Percentiles rank a stretch among this genome's conserved stretches.
Evolutionary conservation across 2,113 vertebrate genomes (phyloP).

Genomic region (Notarius quadriscutis): DNA sequence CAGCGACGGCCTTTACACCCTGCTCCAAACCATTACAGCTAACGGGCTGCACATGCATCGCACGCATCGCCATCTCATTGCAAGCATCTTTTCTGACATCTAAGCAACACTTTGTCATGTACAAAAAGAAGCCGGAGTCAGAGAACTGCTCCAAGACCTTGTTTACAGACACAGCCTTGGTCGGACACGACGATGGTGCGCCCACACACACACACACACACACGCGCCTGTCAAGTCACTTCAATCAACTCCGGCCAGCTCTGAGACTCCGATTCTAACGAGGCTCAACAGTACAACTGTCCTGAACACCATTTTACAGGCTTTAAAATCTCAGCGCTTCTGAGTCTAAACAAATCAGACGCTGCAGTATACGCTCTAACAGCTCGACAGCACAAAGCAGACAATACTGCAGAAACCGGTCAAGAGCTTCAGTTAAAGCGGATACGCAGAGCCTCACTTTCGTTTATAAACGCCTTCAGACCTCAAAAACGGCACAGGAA

Average conservation of each 20-base stretch:
- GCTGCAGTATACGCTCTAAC: neutral
- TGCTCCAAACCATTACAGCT: neutral
- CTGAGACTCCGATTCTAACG: neutral
- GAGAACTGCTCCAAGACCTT: neutral
- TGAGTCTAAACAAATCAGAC: neutral
- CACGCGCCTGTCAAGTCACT: neutral
- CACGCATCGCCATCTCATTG: too few relatives aligned
- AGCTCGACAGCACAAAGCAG: neutral
- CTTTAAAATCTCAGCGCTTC: neutral
- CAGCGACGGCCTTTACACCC: neutral
- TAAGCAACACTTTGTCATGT: neutral
- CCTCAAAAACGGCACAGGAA: too few relatives aligned
- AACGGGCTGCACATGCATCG: neutral
- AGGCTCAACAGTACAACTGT: neutral
- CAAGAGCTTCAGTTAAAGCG: neutral
- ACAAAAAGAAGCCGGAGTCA: neutral
- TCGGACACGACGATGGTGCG: neutral
- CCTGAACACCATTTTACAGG: neutral
- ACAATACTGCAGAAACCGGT: neutral
- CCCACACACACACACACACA: neutral
- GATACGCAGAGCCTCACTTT: too few relatives aligned
- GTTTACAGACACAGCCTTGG: neutral
- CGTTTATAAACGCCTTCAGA: too few relatives aligned
- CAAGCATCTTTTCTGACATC: neutral
- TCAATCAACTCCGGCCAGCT: neutral